Percentiles rank a stretch among this genome's conserved stretches.
These are phyloP conservation scores for Synergus laeviventris DNA, from an alignment of 2,888 invertebrate species.

Conservation along the genomic window DNA sequence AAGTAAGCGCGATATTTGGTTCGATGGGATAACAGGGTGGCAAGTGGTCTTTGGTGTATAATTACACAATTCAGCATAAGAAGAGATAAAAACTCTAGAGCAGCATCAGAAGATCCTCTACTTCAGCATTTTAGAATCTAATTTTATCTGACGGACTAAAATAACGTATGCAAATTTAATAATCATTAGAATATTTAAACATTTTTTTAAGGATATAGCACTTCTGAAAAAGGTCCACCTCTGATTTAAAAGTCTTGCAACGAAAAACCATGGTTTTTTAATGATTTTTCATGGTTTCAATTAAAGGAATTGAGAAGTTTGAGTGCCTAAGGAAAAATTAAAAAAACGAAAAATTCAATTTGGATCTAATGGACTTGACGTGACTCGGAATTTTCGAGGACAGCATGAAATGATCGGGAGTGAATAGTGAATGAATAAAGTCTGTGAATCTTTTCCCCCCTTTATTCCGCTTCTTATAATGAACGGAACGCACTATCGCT, in stretches of 20 bases:
- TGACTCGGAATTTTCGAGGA: neutral
- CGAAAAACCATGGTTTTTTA: no score
- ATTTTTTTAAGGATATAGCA: no score
- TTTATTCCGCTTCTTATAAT: conserved; percentile 32
- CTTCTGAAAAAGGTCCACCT: no score
- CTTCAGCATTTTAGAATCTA: neutral
- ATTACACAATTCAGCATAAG: conserved; percentile 35
- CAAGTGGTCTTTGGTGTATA: conserved; percentile 6
- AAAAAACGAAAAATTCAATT: conserved; percentile 19
- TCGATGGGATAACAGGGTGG: conserved; percentile 21
- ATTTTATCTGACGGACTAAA: neutral
- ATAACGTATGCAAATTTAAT: neutral
- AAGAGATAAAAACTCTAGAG: neutral
- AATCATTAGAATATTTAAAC: neutral
- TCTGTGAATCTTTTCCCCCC: conserved; percentile 19
- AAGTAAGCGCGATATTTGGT: conserved; percentile 14
- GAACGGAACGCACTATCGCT: conserved; percentile 32
- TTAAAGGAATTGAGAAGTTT: neutral
- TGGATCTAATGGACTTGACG: neutral
- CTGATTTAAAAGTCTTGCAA: no score
- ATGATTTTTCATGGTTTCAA: no score
- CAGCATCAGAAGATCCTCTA: neutral
- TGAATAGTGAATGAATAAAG: conserved; percentile 15
- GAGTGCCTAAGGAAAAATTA: neutral
- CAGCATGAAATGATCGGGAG: neutral